Evolutionary conservation across 2,888 invertebrate genomes (phyloP).

Genomic region (Hyposoter dolosus): DNA sequence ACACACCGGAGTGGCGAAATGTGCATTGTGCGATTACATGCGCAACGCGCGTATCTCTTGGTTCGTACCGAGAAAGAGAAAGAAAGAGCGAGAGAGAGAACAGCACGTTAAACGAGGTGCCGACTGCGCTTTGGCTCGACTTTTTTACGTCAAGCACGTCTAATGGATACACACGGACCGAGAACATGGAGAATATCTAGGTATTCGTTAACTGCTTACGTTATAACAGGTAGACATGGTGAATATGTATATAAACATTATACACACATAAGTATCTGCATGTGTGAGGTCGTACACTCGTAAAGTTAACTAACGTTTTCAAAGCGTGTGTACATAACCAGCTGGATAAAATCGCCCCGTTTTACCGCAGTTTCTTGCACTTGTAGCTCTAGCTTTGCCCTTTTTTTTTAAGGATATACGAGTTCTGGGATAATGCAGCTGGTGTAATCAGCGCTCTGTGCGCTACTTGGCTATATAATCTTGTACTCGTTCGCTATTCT

Average conservation of each 20-base stretch:
- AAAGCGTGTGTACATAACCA: constrained; percentile 52
- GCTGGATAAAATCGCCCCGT: constrained; percentile 58
- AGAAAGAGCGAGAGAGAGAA: background rate
- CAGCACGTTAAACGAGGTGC: constrained; percentile 56
- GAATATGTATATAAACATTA: constrained; percentile 20
- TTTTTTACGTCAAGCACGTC: constrained; percentile 57
- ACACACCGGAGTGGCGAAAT: constrained; percentile 44
- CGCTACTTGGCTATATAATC: constrained; percentile 46
- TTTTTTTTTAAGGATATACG: constrained; percentile 43
- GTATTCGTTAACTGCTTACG: constrained; percentile 59
- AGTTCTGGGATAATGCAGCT: constrained; percentile 51
- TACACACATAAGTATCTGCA: constrained; percentile 11
- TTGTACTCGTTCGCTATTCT: constrained; percentile 25
- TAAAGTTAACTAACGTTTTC: constrained; percentile 44
- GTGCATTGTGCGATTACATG: constrained; percentile 60
- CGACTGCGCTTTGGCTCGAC: constrained; percentile 53
- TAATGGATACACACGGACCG: constrained; percentile 59
- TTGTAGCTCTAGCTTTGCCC: constrained; percentile 33
- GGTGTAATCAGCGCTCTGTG: constrained; percentile 60
- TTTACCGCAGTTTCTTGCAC: constrained; percentile 59
- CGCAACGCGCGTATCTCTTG: constrained; percentile 52
- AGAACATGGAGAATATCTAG: constrained; percentile 42
- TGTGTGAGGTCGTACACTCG: constrained; percentile 26
- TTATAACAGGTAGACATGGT: constrained; percentile 37
- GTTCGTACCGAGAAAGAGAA: constrained; percentile 2